phyloP scores from a whole-genome alignment of 2,888 invertebrate genomes.

The Ceratothoa steindachneri region DNA sequence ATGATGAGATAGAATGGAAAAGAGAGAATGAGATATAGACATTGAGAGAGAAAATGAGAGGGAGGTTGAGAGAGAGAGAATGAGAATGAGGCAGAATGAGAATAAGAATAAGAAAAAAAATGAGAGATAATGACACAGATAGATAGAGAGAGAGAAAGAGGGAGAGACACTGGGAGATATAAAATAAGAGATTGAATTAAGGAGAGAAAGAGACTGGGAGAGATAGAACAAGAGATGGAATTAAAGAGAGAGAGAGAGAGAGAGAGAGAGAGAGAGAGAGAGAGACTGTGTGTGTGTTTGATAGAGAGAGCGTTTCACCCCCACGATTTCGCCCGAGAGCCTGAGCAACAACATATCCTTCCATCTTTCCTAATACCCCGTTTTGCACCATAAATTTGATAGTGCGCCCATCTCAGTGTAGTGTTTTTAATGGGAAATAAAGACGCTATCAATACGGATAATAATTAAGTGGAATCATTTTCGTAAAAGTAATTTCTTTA shows the following conservation, averaged over 20 bases:
- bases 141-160: neutral
- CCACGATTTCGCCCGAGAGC: neutral
- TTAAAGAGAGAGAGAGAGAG: neutral
- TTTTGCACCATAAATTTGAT: neutral
- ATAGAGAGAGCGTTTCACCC: neutral
- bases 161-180: neutral
- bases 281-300: neutral
- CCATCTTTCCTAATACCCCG: no score
- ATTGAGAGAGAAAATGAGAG: neutral
- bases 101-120: neutral
- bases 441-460: neutral
- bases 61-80: neutral
- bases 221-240: neutral
- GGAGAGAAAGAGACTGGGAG: no score
- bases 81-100: no score
- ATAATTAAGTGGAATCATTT: neutral
- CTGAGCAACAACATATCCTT: no score
- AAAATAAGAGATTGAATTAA: neutral
- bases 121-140: neutral
- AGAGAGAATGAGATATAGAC: conserved; percentile 2
- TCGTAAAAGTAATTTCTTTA: neutral
- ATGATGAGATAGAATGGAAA: neutral
- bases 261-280: neutral
- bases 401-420: neutral
- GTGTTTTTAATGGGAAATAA: neutral